Evolutionary conservation across 2,888 invertebrate species (phyloP), one percentile per base, ranked within the genome.

Genomic region (Buathra laborator): DNA sequence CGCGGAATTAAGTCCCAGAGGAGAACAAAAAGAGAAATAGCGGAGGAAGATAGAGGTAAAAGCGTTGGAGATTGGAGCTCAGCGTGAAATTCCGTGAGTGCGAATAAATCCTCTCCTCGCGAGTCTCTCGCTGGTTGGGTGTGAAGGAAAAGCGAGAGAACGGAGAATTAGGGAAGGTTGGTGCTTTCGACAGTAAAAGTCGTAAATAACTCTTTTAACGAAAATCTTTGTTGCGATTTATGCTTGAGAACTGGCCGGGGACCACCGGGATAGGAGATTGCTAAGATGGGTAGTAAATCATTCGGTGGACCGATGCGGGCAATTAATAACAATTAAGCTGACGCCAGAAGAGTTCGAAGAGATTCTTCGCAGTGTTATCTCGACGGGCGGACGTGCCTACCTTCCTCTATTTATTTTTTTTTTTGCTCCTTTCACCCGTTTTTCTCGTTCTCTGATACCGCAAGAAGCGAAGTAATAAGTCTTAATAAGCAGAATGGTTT

Each of bases 191-290:
- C 44, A 56, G 78, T 46, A 44, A 68, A 53, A 80, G 83, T 80
- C 92, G 90, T 93, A 93, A 93, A 93, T 93, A 92, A 92, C 91
- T 92, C 91, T 92, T 91, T 92, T 91, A 91, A 90, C 92, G 91
- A 91, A 92, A 92, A 92, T 92, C 92, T 92, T 92, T 92, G 92
- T 92, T 91, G 92, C 91, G 91, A 93, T 92, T 93, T 93, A 93
- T 92, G 91, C 91, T 64, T 53, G 70, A 78, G 86, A 70, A 84
- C 74, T 56, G 44, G 1, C 19, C 51, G 19, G 56, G 32, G 56
- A 64, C 75, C 24, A 9, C 37, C 37, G 37, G 5, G 37, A 37
- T 5, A 37, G 32, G 62, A 82, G 68, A 74, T 44, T 43, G 71
- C 68, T 19, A 74, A 59, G 72, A 59, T 24, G 67, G 37, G 51